Evolutionary conservation across 2,113 vertebrate genomes (phyloP), one percentile per base, ranked within the genome.

Genomic region (Atrichornis clamosus): DNA sequence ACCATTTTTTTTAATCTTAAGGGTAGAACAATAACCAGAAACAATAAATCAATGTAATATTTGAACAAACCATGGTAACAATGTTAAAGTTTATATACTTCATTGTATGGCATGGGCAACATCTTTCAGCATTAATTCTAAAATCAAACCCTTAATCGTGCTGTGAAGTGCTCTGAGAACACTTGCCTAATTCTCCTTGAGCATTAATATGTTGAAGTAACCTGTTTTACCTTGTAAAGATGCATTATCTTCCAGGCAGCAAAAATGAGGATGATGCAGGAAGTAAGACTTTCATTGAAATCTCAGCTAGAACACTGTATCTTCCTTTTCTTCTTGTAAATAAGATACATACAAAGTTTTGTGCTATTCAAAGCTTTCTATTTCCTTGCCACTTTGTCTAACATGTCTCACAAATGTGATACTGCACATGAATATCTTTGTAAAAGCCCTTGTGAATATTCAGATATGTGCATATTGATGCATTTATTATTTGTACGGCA

Each of bases 371-470:
- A 93, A 92, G 80, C 89, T 89, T 89, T 87, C 21, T 77, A 81
- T 87, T 95, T 94, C 80, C 41, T 90, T 89, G 50, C 59, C 70
- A 93, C 84, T 91, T 95, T 78, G 81, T 95, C 91, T 80, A 84
- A 75, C 62, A 52, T 32, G 75, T 80, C 90, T 74, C 75, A 79
- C 75, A 95, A 95, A 96, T 74, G 79, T 67, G 90, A 92, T 88
- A 90, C 22, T 77, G 75, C 16, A 7, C 72, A 90, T 49, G 35
- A 93, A 84, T 95, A 84, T 32, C 72, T 93, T 89, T 49, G 73
- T 81, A 89, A 96, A 94, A 86, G 64, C 87, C 91, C 85, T 75
- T 87, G 90, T 95, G 96, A 97, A 96, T 96, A 96, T 95, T 95
- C 93, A 94, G 88, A 87, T 93, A 93, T 60, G 79, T 90, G 88